Evolutionary conservation across 2,797 vertebrate species (phyloP), one percentile per base, ranked within the genome.

Genomic region (Lithobates pipiens): DNA sequence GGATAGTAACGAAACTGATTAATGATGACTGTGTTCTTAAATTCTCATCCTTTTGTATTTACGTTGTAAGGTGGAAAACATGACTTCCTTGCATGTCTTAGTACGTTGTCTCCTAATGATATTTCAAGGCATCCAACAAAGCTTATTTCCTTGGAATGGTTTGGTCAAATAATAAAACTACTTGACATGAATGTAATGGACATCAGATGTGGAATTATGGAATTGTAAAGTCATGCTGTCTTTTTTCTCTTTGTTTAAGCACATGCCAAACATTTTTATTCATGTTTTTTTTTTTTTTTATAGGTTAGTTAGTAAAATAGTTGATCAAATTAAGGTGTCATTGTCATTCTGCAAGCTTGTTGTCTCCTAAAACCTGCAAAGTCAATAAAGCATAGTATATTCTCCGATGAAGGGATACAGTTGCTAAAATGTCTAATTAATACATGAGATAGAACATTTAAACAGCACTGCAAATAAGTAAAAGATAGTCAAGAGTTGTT

Each of bases 161-260:
- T 93, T 93, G 0, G 84, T 93, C 91, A 93, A 94, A 94, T 90
- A 92, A 92, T 93, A 91, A 93, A 94, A 91, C 91, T 88, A 92
- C 89, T 94, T 93, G 92, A 94, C 91, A 91, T 91, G 92, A 91
- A 89, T 85, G 82, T 93, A 91, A 95, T 91, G 93, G 92, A 92
- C 93, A 94, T 85, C 93, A 94, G 90, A 93, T 94, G 93, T 92
- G 83, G 87, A 91, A 91, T 92, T 91, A 90, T 81, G 89, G 88
- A 92, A 76, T 91, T 93, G 88, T 89, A 87, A 86, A 88, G 83
- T 90, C 89, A 88, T 91, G 89, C 84, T 91, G 2, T 32, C 34
- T 63, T 78, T 61, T 83, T 89, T 86, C 77, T 72, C 88, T 80
- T 85, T 83, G 89, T 70, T 61, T 91, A 76, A 87, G 89, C 84